A percentile compares a stretch with the other conserved stretches of the same genome.
Conservation (phyloP, 2,888 invertebrate genomes). For the Ophion costatus region DNA sequence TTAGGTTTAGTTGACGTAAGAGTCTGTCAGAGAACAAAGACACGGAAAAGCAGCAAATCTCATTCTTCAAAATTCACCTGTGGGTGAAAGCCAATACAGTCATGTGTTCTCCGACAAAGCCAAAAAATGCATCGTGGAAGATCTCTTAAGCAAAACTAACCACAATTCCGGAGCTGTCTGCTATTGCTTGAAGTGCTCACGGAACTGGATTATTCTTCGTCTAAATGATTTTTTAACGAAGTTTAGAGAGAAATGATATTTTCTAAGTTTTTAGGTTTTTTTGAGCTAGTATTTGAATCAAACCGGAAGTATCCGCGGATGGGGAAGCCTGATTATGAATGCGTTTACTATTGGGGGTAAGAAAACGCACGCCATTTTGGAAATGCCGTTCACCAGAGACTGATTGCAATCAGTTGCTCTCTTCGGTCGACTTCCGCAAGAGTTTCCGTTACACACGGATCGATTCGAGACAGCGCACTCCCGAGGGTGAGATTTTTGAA, state of each 20-base stretch:
- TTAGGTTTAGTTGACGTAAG: too few species aligned
- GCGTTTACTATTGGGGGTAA: neutral
- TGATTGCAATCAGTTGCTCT: conserved; percentile 81
- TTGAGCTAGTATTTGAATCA: neutral
- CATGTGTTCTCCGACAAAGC: too few species aligned
- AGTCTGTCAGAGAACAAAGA: too few species aligned
- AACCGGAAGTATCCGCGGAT: neutral
- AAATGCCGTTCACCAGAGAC: conserved; percentile 68
- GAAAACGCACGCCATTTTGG: conserved; percentile 59
- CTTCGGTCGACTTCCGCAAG: conserved; percentile 75
- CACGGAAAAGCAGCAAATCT: too few species aligned
- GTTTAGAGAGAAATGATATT: too few species aligned
- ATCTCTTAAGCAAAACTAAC: neutral
- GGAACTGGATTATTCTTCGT: neutral
- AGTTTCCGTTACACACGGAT: conserved; percentile 63
- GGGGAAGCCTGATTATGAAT: neutral
- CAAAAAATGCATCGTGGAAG: too few species aligned
- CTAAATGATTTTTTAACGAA: too few species aligned
- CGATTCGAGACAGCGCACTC: conserved; percentile 62
- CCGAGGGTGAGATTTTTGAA: conserved; percentile 38
- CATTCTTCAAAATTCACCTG: too few species aligned
- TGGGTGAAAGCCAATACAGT: too few species aligned
- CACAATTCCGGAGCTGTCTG: neutral
- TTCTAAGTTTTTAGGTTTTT: too few species aligned
- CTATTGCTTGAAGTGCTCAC: neutral